Base-by-base conservation (phyloP, 2,797 vertebrate species). In the Muraenolepis orangiensis region DNA sequence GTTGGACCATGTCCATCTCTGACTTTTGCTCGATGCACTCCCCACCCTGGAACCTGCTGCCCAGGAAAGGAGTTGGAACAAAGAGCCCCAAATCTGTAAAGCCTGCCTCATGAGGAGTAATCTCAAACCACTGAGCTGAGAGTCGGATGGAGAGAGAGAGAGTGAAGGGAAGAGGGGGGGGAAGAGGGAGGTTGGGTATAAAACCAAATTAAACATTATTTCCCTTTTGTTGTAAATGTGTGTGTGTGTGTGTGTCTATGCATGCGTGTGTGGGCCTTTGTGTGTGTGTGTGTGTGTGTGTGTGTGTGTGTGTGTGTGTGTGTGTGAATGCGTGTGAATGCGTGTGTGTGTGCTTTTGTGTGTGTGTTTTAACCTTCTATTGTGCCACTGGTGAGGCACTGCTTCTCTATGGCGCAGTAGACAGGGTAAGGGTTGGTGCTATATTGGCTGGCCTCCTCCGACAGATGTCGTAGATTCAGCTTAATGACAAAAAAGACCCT, bases 31-130 rank as follows among this genome's bases (percentile, higher is more conserved):
- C n/a, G n/a, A 51, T 12, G n/a, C n/a, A n/a, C n/a, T n/a, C n/a
- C n/a, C n/a, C n/a, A 16, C 42, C 42, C 18, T 51, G 4, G 2
- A 18, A 16, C 38, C 76, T 83, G 81, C 93, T 92, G 51, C 91
- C 91, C 66, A 91, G 78, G 0, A 80, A 28, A 12, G 86, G 82
- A 0, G 87, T 90, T 34, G 89, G 75, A 0, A 94, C 16, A 36
- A 89, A 93, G 70, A 90, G 42, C 3, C 80, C 85, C 31, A 93
- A 18, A 57, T 92, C 90, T 26, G 90, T 79, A 74, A 93, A 94
- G 46, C 94, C 93, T 14, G 79, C 83, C 36, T 90, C 87, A 13
- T 94, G 90, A 66, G 92, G 93, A 0, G 80, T 94, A 72, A 93
- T 36, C 74, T 94, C 93, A 20, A 94, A 92, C 93, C 93, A 94